A percentile compares a stretch with the other conserved stretches of the same genome.
These are phyloP conservation scores for Pyrocephalus nanus DNA, from an alignment of 2,797 vertebrate species.

Conservation along the genomic window DNA sequence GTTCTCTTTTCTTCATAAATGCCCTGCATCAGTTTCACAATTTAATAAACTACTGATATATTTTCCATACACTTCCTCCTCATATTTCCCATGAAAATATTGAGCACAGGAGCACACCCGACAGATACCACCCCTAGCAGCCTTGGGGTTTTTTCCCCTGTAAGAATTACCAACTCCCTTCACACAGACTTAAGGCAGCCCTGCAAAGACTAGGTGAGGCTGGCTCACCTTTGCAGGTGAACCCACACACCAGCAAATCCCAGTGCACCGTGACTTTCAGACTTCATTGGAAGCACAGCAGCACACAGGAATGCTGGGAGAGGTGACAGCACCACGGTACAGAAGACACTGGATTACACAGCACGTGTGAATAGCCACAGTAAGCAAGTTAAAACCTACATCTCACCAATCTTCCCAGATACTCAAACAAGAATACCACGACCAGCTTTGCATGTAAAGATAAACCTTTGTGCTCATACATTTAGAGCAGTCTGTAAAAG, in stretches of 20 bases:
- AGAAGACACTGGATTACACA: not conserved
- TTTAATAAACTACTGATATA: not conserved
- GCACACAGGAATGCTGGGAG: not conserved
- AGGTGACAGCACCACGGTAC: not conserved
- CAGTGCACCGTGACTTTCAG: accelerated
- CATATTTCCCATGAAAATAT: not conserved
- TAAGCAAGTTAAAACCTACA: not conserved
- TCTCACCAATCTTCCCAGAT: not conserved
- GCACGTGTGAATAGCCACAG: not conserved
- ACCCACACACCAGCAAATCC: not conserved
- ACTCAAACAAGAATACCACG: not conserved
- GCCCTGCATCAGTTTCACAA: not conserved
- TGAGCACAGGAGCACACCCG: not conserved
- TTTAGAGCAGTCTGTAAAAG: not conserved
- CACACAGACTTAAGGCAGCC: not conserved
- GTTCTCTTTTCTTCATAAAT: not conserved
- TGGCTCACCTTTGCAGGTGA: not conserved
- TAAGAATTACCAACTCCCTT: not conserved
- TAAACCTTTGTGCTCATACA: not conserved
- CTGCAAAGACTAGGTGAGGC: not conserved
- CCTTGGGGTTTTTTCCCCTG: accelerated
- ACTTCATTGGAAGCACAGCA: not conserved
- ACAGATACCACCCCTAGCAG: not conserved
- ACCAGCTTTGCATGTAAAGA: not conserved
- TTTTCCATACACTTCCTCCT: not conserved